Evolutionary conservation across 2,888 invertebrate species (phyloP).

Genomic region (Rhyacophila evoluta): DNA sequence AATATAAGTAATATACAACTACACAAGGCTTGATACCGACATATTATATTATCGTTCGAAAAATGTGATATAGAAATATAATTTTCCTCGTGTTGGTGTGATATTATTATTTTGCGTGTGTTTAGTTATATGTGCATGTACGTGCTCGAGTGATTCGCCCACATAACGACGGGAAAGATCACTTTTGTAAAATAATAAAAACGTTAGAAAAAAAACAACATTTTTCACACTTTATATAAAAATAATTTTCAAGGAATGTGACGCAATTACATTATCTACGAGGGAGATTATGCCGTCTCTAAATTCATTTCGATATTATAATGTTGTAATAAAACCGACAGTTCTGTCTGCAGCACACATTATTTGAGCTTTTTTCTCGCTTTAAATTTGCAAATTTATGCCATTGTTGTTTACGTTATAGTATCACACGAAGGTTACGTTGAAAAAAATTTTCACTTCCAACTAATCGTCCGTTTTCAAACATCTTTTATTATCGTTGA

Average conservation of each 20-base stretch:
- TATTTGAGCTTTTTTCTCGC: not conserved
- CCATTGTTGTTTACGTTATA: not conserved
- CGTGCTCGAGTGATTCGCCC: too few relatives aligned
- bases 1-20: not conserved
- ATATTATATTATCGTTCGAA: not conserved
- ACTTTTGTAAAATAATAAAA: not conserved
- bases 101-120: too few relatives aligned
- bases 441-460: too few relatives aligned
- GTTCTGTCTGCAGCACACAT: not conserved
- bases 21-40: not conserved
- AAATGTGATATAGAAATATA: not conserved
- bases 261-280: not conserved
- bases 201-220: not conserved
- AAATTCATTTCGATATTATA: not conserved
- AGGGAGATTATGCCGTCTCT: not conserved
- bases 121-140: not conserved
- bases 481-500: too few relatives aligned
- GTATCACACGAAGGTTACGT: too few relatives aligned
- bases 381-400: conserved; percentile 1
- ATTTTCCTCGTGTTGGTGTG: not conserved
- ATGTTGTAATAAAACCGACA: too few relatives aligned
- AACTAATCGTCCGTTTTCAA: too few relatives aligned
- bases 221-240: not conserved
- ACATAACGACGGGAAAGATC: not conserved
- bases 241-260: not conserved